These are phyloP conservation scores for Clavelina lepadiformis DNA, from an alignment of 23 tunicate genomes.

Conservation along the genomic window DNA sequence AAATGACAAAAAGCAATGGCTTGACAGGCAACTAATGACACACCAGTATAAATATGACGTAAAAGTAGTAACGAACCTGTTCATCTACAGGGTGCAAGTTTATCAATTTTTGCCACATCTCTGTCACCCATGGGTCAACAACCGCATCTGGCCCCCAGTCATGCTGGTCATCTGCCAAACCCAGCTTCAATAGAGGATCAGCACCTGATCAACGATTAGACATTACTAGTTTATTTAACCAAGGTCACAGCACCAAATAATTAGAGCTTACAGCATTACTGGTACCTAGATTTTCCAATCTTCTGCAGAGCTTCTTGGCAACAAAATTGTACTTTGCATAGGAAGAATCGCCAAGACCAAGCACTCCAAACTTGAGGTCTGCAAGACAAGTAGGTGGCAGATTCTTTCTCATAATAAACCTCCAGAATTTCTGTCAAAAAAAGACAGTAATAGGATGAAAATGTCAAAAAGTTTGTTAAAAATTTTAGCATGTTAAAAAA, in stretches of 20 bases:
- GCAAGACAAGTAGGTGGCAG: conserved; percentile 44
- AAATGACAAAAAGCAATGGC: too few species aligned
- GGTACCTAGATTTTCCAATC: conserved; percentile 64
- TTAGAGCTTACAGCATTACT: not conserved
- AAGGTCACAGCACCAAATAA: not conserved
- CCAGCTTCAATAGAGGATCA: conserved; percentile 32
- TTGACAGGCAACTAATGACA: too few species aligned
- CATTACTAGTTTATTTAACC: not conserved
- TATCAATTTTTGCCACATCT: conserved; percentile 53
- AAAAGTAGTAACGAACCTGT: conserved; percentile 13
- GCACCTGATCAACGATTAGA: conserved; percentile 38
- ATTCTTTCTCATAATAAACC: conserved; percentile 85
- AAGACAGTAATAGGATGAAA: too few species aligned
- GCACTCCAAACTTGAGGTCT: conserved; percentile 58
- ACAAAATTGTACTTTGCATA: conserved; percentile 86
- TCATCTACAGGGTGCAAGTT: conserved; percentile 26
- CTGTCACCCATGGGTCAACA: conserved; percentile 65
- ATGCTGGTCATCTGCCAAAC: conserved; percentile 95
- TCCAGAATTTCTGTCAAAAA: conserved; percentile 75
- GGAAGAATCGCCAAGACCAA: conserved; percentile 92
- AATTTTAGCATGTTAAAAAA: too few species aligned
- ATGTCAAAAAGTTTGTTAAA: too few species aligned
- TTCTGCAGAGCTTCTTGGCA: conserved; percentile 60
- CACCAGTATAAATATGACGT: not conserved
- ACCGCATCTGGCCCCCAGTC: conserved; percentile 95